Percentiles rank a stretch among this genome's conserved stretches.
These are phyloP conservation scores for Falco cherrug DNA, from an alignment of 2,797 vertebrate species.

Conservation along the genomic window DNA sequence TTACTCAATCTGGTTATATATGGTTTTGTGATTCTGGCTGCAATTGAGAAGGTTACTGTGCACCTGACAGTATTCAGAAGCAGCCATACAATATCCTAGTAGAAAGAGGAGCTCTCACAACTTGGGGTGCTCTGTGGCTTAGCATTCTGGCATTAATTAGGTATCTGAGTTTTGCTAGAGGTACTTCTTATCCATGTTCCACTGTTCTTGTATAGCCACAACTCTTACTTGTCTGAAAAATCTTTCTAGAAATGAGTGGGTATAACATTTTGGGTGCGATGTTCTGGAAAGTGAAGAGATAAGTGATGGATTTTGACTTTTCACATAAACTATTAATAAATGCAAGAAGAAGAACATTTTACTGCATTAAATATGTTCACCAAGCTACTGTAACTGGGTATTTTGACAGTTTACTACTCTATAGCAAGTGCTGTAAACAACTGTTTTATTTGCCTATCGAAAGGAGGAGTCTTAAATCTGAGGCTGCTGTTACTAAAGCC, in stretches of 20 bases:
- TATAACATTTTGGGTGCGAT: constrained; percentile 54
- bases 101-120: constrained; percentile 20
- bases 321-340: constrained; percentile 65
- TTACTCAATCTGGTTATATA: not conserved
- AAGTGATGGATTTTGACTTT: constrained; percentile 52
- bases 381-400: constrained; percentile 29
- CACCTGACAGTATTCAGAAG: constrained; percentile 76
- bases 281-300: constrained; percentile 60
- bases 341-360: constrained; percentile 26
- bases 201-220: constrained; percentile 80
- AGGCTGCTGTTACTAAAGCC: not conserved
- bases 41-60: constrained; percentile 60
- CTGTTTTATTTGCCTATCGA: not conserved
- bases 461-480: not conserved
- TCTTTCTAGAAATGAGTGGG: constrained; percentile 44
- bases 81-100: constrained; percentile 69
- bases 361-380: constrained; percentile 32
- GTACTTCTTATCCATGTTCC: constrained; percentile 74
- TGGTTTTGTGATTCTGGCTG: not conserved
- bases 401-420: not conserved
- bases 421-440: not conserved
- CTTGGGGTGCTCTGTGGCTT: constrained; percentile 74
- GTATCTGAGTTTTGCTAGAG: constrained; percentile 75
- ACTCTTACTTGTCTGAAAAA: constrained; percentile 77
- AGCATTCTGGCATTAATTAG: constrained; percentile 74